Percentiles rank a stretch among this genome's conserved stretches.
These are phyloP conservation scores for Edolisoma coerulescens DNA, from an alignment of 2,113 vertebrate genomes.

Conservation along the genomic window DNA sequence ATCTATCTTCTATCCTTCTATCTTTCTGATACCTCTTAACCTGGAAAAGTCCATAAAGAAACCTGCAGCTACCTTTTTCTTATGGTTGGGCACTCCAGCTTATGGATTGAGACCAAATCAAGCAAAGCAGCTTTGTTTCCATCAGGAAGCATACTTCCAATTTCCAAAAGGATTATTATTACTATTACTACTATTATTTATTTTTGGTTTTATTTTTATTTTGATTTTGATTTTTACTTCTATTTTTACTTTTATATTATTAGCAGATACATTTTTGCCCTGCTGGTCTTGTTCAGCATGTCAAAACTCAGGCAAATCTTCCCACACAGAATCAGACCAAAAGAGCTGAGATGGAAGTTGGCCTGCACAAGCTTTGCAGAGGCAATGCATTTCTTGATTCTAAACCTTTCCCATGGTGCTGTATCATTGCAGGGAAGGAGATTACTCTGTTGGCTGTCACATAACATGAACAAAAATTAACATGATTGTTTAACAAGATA, in stretches of 20 bases:
- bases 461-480: slow-evolving; percentile 13
- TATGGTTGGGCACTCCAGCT: neutral
- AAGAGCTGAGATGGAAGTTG: neutral
- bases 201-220: no score
- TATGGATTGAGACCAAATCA: neutral
- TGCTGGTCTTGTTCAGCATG: neutral
- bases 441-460: neutral
- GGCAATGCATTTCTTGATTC: neutral
- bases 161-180: neutral
- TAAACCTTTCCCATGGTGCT: neutral
- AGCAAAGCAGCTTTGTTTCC: neutral
- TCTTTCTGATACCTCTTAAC: neutral
- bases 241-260: neutral
- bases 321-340: neutral
- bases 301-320: neutral
- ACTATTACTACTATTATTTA: no score
- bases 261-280: neutral
- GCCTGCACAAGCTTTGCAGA: neutral
- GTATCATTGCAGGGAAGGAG: neutral
- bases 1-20: no score
- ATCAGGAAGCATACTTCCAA: neutral
- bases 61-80: neutral
- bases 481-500: neutral
- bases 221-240: no score
- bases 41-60: neutral